Evolutionary conservation across 2,113 vertebrate genomes (phyloP).

Genomic region (Capreolus pygargus): DNA sequence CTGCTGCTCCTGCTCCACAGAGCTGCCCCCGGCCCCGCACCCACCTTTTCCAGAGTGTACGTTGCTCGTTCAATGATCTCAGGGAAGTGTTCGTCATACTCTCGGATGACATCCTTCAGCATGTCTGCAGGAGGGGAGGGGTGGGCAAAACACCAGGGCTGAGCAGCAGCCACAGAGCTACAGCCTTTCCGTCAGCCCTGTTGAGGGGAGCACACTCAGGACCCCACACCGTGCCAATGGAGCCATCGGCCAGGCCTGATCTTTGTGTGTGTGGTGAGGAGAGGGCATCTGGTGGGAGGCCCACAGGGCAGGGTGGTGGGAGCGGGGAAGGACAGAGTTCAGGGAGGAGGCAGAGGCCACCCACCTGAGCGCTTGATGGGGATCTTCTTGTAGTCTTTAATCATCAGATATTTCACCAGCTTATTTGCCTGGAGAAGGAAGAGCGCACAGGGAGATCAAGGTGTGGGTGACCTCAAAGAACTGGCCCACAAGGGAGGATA

Average conservation of each 20-base stretch:
- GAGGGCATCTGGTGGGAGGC: not conserved
- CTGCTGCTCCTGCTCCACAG: not conserved
- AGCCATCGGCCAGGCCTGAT: not conserved
- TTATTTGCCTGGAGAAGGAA: conserved; percentile 83
- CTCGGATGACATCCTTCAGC: conserved; percentile 86
- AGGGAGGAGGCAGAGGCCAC: not conserved
- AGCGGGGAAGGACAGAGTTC: accelerated
- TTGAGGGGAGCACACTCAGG: not conserved
- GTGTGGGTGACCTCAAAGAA: not conserved
- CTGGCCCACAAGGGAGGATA: not conserved
- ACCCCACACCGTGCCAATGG: not conserved
- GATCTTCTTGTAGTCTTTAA: conserved; percentile 92
- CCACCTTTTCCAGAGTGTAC: conserved; percentile 86
- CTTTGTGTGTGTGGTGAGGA: not conserved
- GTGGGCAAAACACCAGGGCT: accelerated
- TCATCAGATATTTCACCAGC: conserved; percentile 89
- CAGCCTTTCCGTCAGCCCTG: not conserved
- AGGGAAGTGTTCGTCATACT: conserved; percentile 82
- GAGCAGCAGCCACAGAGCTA: not conserved
- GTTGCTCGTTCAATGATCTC: conserved; percentile 85
- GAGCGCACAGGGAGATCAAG: not conserved
- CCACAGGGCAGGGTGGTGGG: not conserved
- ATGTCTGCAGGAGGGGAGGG: conserved; percentile 79
- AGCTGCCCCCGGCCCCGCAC: not conserved
- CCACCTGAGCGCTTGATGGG: conserved; percentile 88